Evolutionary conservation across 2,888 invertebrate genomes (phyloP).

Genomic region (Abscondita cerata): DNA sequence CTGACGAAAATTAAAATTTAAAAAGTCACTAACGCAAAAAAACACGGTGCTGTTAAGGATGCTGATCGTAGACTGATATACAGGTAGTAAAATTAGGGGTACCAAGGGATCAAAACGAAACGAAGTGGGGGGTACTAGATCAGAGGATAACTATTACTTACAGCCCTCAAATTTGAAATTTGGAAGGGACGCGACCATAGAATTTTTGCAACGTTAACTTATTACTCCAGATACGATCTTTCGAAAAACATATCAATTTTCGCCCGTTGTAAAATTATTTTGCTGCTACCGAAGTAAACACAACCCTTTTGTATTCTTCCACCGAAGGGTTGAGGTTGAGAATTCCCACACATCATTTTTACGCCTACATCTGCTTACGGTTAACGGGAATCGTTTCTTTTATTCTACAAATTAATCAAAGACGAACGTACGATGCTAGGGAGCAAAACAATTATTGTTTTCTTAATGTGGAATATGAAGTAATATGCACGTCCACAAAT

Average conservation of each 20-base stretch:
- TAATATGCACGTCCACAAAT: background rate
- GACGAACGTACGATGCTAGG: too few species aligned
- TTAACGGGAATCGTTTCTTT: slow-evolving; percentile 30
- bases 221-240: too few species aligned
- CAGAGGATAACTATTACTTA: slow-evolving; percentile 45
- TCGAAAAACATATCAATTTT: slow-evolving; percentile 4
- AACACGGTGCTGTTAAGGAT: slow-evolving; percentile 26
- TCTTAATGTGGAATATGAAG: too few species aligned
- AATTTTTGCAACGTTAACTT: slow-evolving; percentile 45
- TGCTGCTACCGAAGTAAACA: slow-evolving; percentile 24
- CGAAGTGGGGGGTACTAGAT: slow-evolving; percentile 42
- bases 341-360: slow-evolving; percentile 40
- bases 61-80: slow-evolving; percentile 44
- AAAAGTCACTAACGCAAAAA: slow-evolving; percentile 3
- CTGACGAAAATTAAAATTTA: slow-evolving; percentile 15
- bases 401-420: background rate
- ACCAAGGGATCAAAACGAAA: slow-evolving; percentile 30
- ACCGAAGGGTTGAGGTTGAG: slow-evolving; percentile 40
- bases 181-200: slow-evolving; percentile 46
- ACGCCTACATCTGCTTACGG: slow-evolving; percentile 39
- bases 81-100: slow-evolving; percentile 48
- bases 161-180: slow-evolving; percentile 45
- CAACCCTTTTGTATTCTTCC: slow-evolving; percentile 14
- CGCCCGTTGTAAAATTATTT: slow-evolving; percentile 15
- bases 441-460: too few species aligned